These are phyloP conservation scores for Ploceus nigricollis DNA, from an alignment of 2,113 vertebrate species.

Conservation along the genomic window DNA sequence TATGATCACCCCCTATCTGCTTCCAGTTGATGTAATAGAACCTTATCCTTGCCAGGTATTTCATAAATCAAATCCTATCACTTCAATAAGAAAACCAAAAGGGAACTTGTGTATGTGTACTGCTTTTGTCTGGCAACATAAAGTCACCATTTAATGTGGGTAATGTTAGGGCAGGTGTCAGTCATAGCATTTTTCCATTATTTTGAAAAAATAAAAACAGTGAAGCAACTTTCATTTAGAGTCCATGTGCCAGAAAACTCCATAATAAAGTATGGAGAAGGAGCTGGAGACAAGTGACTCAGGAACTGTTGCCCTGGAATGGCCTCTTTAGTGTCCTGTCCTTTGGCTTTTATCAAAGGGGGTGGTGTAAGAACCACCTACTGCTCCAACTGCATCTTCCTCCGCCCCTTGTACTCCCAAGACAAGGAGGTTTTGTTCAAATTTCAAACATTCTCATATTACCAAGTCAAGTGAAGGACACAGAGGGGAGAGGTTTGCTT, in stretches of 20 bases:
- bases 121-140: not conserved
- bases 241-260: not conserved
- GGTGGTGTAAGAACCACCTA: not conserved
- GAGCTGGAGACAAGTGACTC: not conserved
- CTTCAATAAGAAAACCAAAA: not conserved
- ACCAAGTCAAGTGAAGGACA: constrained; percentile 33
- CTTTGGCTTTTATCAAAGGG: not conserved
- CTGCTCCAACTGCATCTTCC: constrained; percentile 1
- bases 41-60: not conserved
- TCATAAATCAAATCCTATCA: not conserved
- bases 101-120: not conserved
- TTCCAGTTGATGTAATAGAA: not conserved
- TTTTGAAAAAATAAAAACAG: not conserved
- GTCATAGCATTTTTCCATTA: not conserved
- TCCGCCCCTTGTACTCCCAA: not conserved
- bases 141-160: not conserved
- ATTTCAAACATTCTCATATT: constrained; percentile 24
- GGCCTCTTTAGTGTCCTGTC: not conserved
- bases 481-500: not conserved
- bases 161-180: not conserved
- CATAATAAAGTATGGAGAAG: not conserved
- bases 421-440: constrained; percentile 46
- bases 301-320: not conserved
- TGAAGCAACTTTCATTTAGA: not conserved
- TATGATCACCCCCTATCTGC: not conserved